Conservation (phyloP, 1,140 invertebrate genomes). For the Vanessa tameamea region DNA sequence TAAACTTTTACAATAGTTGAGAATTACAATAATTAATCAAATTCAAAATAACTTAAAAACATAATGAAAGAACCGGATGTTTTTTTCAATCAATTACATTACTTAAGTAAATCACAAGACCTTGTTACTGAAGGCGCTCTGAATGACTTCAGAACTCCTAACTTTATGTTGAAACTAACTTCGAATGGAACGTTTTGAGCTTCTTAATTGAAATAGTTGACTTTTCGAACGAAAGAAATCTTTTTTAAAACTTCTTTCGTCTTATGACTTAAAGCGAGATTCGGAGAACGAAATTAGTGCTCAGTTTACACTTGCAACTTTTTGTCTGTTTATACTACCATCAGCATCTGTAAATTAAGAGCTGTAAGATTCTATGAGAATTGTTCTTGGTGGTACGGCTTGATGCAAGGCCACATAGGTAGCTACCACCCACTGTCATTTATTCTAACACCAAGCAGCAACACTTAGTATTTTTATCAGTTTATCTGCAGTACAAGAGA, state of each 20-base stretch:
- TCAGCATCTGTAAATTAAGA: not conserved
- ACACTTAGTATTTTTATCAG: no score
- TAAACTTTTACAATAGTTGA: no score
- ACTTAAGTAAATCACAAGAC: constrained; percentile 10
- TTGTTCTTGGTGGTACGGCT: no score
- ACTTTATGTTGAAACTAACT: constrained; percentile 10
- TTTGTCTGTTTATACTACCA: not conserved
- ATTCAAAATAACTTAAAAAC: not conserved
- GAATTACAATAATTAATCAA: no score
- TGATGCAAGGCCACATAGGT: no score
- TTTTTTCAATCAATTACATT: constrained; percentile 2
- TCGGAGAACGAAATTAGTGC: not conserved
- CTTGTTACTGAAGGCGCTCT: constrained; percentile 1
- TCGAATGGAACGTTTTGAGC: constrained; percentile 48
- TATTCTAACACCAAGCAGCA: no score
- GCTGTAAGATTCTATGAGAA: no score
- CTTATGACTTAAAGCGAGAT: constrained; percentile 19
- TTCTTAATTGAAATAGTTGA: constrained; percentile 69
- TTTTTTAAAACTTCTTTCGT: constrained; percentile 46
- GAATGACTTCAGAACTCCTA: constrained; percentile 3
- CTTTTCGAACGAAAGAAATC: constrained; percentile 32
- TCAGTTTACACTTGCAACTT: not conserved
- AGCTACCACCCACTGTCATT: no score
- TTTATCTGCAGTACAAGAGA: no score
- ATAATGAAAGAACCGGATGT: not conserved